A percentile compares a stretch with the other conserved stretches of the same genome.
phyloP scores from a whole-genome alignment of 2,888 invertebrate genomes.

The Epinotia nisella region DNA sequence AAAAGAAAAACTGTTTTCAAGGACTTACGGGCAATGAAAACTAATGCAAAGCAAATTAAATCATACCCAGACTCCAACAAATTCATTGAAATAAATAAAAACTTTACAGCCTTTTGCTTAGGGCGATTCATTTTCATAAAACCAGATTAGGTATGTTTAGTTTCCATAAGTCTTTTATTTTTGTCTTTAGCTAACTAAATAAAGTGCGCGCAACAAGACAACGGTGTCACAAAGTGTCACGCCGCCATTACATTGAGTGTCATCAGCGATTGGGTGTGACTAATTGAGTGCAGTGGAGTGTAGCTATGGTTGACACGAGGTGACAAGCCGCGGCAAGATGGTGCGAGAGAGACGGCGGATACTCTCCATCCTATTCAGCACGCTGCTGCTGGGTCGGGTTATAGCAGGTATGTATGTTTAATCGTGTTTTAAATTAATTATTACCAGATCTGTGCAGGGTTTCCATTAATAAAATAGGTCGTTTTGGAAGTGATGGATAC shows the following conservation, averaged over 20 bases:
- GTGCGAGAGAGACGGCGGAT: conserved; percentile 67
- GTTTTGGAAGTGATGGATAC: neutral
- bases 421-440: neutral
- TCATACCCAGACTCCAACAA: conserved; percentile 6
- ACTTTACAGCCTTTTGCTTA: conserved; percentile 5
- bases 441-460: neutral
- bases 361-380: conserved; percentile 78
- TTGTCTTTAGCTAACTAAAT: neutral
- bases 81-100: neutral
- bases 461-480: neutral
- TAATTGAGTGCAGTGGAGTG: conserved; percentile 44
- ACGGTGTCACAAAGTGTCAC: neutral
- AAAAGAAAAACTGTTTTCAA: neutral
- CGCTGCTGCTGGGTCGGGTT: conserved; percentile 76
- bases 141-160: neutral
- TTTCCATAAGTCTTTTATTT: conserved; percentile 11
- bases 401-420: conserved; percentile 71
- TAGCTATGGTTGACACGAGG: conserved; percentile 58
- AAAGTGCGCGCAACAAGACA: conserved; percentile 2
- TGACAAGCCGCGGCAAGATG: conserved; percentile 68
- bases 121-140: neutral
- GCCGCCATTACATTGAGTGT: conserved; percentile 15
- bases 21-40: neutral
- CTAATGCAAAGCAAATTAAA: conserved; percentile 9
- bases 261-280: conserved; percentile 32